Base-by-base conservation (phyloP, 2,113 vertebrate species). In the Heterotis niloticus region DNA sequence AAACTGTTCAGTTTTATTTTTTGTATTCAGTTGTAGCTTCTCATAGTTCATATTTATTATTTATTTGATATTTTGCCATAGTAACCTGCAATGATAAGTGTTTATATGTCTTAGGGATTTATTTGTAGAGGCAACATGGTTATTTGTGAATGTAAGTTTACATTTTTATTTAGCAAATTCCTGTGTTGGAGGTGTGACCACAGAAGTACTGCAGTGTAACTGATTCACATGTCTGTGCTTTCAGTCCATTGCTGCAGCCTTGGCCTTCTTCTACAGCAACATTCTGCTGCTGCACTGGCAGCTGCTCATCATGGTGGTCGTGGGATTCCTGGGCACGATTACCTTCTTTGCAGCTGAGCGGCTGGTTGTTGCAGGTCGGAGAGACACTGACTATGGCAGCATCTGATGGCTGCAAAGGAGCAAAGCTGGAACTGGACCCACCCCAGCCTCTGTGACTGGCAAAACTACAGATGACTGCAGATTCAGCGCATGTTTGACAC, bases 201-300 rank as follows among this genome's bases (percentile, higher is more conserved):
- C 14, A 9, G 10, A 57, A 10, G 4, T 13, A 2, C 24, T 1
- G 34, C 54, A 54, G 5, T 65, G 57, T 2, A 24, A 57, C 5
- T 78, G 14, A 18, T 68, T 1, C n/a, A 74, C 71, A 73, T 23
- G 79, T 81, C 81, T 4, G 24, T 24, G 52, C 28, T 18, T 54
- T 5, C 86, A 99, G 98, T 99, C 96, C 84, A 94, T 99, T 88
- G 95, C 93, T 72, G 96, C 98, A 3, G 97, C 98, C 0, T 26
- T 98, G 71, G 96, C 98, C 0, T 99, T 95, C 89, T 96, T 94
- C 94, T 99, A 99, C 94, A 98, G 97, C 82, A 98, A 98, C 93
- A 97, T 96, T 86, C 93, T 99, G 75, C 89, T 96, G 28, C 94
- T 99, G 20, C 94, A 96, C 79, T 99, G 98, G 98, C 98, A 99